Percentiles rank a stretch among this genome's conserved stretches.
Conservation (phyloP, 2,797 vertebrate species). For the Centropyge bicolor region DNA sequence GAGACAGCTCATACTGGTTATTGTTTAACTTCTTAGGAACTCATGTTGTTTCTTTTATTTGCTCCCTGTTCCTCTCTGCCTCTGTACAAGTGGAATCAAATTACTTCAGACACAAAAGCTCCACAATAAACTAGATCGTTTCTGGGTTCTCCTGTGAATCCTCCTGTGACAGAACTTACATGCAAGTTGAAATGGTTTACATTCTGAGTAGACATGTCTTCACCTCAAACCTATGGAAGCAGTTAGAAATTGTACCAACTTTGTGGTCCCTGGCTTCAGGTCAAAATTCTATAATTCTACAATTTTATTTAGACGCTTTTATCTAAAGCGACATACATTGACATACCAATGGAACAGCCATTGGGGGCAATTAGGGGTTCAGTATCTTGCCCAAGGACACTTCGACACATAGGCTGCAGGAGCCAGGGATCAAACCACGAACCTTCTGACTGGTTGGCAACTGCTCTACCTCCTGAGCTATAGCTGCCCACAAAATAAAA, state of each 20-base stretch:
- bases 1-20: constrained; percentile 8
- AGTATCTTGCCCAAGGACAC: too few relatives aligned
- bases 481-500: too few relatives aligned
- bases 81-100: neutral
- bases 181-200: neutral
- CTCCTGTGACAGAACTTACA: too few relatives aligned
- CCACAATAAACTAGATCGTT: neutral
- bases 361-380: too few relatives aligned
- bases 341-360: too few relatives aligned
- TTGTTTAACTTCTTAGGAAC: constrained; percentile 16
- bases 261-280: neutral
- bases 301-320: too few relatives aligned
- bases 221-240: neutral
- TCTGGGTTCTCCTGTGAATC: neutral
- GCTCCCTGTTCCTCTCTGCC: constrained; percentile 6
- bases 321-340: too few relatives aligned
- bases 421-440: too few relatives aligned
- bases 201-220: neutral
- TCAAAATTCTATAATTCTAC: neutral
- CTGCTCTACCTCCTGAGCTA: too few relatives aligned
- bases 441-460: too few relatives aligned
- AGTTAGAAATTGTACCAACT: neutral
- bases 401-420: too few relatives aligned
- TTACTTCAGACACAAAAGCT: neutral
- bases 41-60: constrained; percentile 9